phyloP scores from a whole-genome alignment of 2,888 invertebrate genomes.

The Oxytorus armatus region DNA sequence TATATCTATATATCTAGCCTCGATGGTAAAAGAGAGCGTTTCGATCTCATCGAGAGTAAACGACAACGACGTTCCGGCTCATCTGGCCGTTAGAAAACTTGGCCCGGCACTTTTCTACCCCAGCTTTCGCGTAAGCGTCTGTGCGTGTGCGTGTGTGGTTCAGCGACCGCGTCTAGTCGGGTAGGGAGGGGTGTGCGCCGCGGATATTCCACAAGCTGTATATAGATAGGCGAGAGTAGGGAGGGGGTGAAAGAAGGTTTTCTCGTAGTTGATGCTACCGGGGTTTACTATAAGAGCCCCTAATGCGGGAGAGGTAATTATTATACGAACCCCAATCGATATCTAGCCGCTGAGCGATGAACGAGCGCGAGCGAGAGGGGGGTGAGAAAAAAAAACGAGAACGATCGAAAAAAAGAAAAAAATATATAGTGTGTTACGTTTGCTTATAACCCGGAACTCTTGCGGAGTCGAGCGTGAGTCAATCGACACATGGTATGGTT shows the following conservation, averaged over 20 bases:
- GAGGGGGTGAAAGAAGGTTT: slow-evolving; percentile 44
- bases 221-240: slow-evolving; percentile 20
- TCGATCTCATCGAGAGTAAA: slow-evolving; percentile 48
- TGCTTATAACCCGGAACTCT: slow-evolving; percentile 64
- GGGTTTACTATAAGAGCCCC: slow-evolving; percentile 76
- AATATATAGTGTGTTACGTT: slow-evolving; percentile 30
- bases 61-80: slow-evolving; percentile 61
- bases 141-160: slow-evolving; percentile 26
- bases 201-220: slow-evolving; percentile 37
- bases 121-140: not conserved
- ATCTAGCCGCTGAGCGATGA: slow-evolving; percentile 69
- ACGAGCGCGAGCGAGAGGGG: slow-evolving; percentile 50
- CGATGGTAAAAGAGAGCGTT: slow-evolving; percentile 15
- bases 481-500: slow-evolving; percentile 49
- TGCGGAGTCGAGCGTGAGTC: slow-evolving; percentile 69
- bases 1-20: not conserved
- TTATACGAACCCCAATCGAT: slow-evolving; percentile 83
- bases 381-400: slow-evolving; percentile 65
- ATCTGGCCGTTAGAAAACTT: slow-evolving; percentile 62
- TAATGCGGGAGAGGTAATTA: slow-evolving; percentile 83
- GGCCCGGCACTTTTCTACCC: slow-evolving; percentile 60
- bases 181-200: slow-evolving; percentile 50
- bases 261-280: slow-evolving; percentile 70
- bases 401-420: slow-evolving; percentile 44
- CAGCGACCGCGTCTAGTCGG: slow-evolving; percentile 65